Conservation (phyloP, 2,113 vertebrate genomes). For the Petrocephalus microphthalmus region DNA sequence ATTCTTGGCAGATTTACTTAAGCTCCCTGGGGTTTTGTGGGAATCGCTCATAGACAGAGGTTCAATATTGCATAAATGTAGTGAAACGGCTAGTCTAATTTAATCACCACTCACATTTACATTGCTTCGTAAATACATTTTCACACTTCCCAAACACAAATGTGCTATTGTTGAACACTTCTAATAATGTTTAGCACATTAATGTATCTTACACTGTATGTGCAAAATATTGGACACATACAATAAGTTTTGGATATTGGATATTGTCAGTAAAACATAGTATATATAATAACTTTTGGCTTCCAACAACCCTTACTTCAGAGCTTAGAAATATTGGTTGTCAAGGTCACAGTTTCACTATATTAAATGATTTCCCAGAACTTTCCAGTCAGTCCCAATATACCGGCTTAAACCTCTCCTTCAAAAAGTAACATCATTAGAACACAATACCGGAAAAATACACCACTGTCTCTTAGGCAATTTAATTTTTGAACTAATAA, state of each 20-base stretch:
- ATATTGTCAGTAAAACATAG: neutral
- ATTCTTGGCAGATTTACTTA: neutral
- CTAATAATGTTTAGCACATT: neutral
- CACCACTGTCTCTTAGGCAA: neutral
- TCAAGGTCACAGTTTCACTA: neutral
- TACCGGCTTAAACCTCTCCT: neutral
- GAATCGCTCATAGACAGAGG: neutral
- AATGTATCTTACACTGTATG: neutral
- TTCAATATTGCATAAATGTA: constrained; percentile 1
- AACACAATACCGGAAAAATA: neutral
- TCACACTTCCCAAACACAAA: neutral
- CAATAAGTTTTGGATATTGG: neutral
- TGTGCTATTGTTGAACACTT: neutral
- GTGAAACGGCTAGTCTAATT: neutral
- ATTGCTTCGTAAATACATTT: neutral
- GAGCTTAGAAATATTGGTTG: neutral
- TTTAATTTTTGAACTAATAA: neutral
- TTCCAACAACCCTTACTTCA: neutral
- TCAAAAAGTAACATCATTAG: neutral
- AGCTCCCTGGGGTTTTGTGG: neutral
- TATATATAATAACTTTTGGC: neutral
- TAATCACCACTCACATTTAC: neutral
- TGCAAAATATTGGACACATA: neutral
- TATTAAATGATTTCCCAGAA: neutral
- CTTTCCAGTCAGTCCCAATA: neutral